Percentiles rank a stretch among this genome's conserved stretches.
These are phyloP conservation scores for Goniozus legneri DNA, from an alignment of 1,140 invertebrate genomes.

Conservation along the genomic window DNA sequence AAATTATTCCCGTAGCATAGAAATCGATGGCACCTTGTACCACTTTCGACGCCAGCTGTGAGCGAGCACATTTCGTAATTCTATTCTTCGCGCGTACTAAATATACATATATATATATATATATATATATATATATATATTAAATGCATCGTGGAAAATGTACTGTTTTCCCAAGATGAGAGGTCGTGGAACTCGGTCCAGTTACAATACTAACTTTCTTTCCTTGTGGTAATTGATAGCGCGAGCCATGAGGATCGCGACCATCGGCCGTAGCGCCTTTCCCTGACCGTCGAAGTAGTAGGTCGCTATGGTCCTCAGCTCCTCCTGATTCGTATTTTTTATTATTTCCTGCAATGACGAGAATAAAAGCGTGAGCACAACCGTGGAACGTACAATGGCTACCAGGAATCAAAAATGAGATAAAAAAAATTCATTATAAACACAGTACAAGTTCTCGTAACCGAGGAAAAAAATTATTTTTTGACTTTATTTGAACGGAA, in stretches of 20 bases:
- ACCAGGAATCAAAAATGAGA: conserved; percentile 15
- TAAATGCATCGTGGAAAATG: too few species aligned
- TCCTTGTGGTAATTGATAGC: conserved; percentile 88
- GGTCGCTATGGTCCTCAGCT: conserved; percentile 81
- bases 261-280: conserved; percentile 90
- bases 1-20: too few species aligned
- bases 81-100: too few species aligned
- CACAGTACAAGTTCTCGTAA: conserved; percentile 7
- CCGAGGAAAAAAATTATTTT: conserved; percentile 6
- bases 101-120: too few species aligned
- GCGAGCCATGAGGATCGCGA: conserved; percentile 86
- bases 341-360: conserved; percentile 67
- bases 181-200: not conserved
- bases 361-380: conserved; percentile 25
- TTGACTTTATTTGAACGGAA: not conserved
- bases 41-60: too few species aligned
- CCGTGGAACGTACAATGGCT: conserved; percentile 10
- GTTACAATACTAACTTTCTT: conserved; percentile 63
- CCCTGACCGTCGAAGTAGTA: conserved; percentile 98
- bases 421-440: conserved; percentile 4
- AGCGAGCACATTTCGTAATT: too few species aligned
- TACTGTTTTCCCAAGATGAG: too few species aligned
- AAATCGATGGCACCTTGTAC: too few species aligned
- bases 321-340: conserved; percentile 72
- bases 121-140: too few species aligned